These are phyloP conservation scores for Ridgeia piscesae DNA, from an alignment of 1,140 invertebrate genomes.

Conservation along the genomic window DNA sequence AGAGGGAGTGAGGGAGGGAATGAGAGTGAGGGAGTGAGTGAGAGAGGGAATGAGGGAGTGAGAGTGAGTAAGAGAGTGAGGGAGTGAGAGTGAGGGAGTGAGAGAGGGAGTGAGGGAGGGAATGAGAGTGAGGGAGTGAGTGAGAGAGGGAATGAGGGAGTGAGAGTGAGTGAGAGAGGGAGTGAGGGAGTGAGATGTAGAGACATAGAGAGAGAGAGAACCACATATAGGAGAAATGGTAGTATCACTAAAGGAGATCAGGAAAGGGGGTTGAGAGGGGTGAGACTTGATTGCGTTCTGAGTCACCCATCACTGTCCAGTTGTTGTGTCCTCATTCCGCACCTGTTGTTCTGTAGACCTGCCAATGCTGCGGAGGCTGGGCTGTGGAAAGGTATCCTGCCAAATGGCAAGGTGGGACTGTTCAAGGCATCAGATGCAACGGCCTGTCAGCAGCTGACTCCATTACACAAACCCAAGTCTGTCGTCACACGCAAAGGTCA, in stretches of 20 bases:
- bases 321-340: too few relatives aligned
- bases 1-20: not conserved
- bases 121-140: not conserved
- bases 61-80: not conserved
- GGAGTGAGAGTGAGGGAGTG: not conserved
- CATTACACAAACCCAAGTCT: slow-evolving; percentile 20
- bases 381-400: slow-evolving; percentile 24
- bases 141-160: not conserved
- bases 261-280: not conserved
- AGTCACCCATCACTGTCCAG: too few relatives aligned
- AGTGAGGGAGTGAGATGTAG: not conserved
- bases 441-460: slow-evolving; percentile 14
- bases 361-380: slow-evolving; percentile 15
- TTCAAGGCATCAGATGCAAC: slow-evolving; percentile 24
- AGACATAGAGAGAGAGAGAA: too few relatives aligned
- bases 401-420: slow-evolving; percentile 16
- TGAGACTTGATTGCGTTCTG: not conserved
- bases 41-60: not conserved
- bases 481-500: slow-evolving; percentile 17
- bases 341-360: slow-evolving; percentile 1
- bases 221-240: too few relatives aligned
- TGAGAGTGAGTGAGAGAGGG: not conserved
- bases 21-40: not conserved
- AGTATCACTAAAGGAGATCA: too few relatives aligned
- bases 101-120: not conserved